Conservation (phyloP, 1,140 invertebrate species). For the Chironomus striatipennis region DNA sequence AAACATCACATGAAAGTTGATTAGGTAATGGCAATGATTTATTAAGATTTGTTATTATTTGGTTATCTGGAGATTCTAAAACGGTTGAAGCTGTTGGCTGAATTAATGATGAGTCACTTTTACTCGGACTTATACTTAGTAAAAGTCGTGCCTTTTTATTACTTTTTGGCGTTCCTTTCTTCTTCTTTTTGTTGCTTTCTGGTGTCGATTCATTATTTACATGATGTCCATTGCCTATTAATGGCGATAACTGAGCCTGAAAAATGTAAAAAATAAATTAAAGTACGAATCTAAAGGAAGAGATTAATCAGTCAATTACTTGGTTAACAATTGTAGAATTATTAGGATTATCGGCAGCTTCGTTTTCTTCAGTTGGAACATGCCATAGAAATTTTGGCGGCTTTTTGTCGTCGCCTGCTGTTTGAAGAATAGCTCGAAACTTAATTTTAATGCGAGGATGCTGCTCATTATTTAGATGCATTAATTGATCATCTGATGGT, state of each 20-base stretch:
- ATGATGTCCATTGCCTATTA: conserved; percentile 11
- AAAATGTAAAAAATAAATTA: not conserved
- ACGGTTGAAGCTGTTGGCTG: not conserved
- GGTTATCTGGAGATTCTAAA: conserved; percentile 30
- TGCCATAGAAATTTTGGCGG: not conserved
- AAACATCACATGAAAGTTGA: conserved; percentile 43
- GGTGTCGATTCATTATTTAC: not conserved
- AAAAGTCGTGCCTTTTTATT: not conserved
- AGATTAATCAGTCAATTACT: not conserved
- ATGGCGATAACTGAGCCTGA: not conserved
- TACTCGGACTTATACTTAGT: not conserved
- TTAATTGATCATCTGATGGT: not conserved
- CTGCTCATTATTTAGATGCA: not conserved
- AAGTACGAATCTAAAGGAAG: not conserved
- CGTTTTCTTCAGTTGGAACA: not conserved
- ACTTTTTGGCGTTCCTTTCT: not conserved
- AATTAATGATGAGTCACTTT: not conserved
- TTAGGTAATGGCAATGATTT: conserved; percentile 30
- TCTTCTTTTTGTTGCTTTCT: not conserved
- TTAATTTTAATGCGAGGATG: not conserved
- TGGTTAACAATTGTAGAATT: not conserved
- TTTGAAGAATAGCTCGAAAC: not conserved
- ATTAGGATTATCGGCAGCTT: not conserved
- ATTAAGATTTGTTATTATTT: conserved; percentile 32
- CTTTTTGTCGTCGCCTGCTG: not conserved